A percentile compares a stretch with the other conserved stretches of the same genome.
Conservation (phyloP, 2,888 invertebrate species). For the Cryptophagus acutangulus region DNA sequence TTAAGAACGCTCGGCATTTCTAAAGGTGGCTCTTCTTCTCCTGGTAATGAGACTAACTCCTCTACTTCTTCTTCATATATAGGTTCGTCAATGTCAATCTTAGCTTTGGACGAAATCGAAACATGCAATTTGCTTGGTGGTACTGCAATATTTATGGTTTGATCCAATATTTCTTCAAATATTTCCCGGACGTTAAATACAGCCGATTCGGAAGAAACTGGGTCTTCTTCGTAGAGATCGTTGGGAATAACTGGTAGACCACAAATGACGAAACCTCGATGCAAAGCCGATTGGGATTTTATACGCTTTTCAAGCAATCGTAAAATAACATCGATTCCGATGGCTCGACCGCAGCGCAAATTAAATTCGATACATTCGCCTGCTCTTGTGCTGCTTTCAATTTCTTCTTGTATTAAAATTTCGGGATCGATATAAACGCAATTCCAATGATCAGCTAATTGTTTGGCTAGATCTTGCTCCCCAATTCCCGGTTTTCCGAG, state of each 20-base stretch:
- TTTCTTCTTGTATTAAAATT: conserved; percentile 54
- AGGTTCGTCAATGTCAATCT: conserved; percentile 20
- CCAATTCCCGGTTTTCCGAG: conserved; percentile 57
- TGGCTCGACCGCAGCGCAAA: conserved; percentile 51
- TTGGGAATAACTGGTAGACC: conserved; percentile 61
- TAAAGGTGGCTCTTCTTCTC: conserved; percentile 20
- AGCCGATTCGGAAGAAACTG: conserved; percentile 43
- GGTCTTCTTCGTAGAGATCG: conserved; percentile 42
- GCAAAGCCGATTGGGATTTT: conserved; percentile 50
- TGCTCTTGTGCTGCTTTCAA: conserved; percentile 51
- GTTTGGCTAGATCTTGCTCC: conserved; percentile 52
- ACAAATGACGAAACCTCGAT: conserved; percentile 62
- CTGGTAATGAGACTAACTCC: conserved; percentile 35
- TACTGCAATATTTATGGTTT: conserved; percentile 24
- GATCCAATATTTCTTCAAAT: conserved; percentile 41
- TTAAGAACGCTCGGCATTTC: no score
- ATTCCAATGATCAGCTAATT: conserved; percentile 54
- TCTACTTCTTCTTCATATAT: conserved; percentile 19
- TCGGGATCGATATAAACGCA: conserved; percentile 57
- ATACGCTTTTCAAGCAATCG: conserved; percentile 53
- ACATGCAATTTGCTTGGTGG: conserved; percentile 24
- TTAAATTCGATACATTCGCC: conserved; percentile 58
- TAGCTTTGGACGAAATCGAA: conserved; percentile 23
- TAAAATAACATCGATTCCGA: conserved; percentile 52
- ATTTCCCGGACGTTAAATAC: conserved; percentile 44